These are phyloP conservation scores for Philereme transversata DNA, from an alignment of 2,888 invertebrate species.

Conservation along the genomic window DNA sequence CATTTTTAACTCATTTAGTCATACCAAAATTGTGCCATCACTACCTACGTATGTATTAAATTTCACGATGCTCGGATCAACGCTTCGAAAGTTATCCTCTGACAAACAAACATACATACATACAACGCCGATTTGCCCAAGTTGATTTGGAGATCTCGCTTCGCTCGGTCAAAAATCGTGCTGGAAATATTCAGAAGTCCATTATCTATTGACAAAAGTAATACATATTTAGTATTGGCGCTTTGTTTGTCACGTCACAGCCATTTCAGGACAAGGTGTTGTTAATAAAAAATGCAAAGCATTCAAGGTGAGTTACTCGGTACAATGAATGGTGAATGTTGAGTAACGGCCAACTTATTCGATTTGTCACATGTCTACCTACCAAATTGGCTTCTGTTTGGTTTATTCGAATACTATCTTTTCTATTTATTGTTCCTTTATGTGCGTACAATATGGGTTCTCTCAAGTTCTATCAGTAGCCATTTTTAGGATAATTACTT, in stretches of 20 bases:
- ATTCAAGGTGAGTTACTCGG: constrained; percentile 45
- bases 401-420: neutral
- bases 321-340: constrained; percentile 48
- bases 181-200: neutral
- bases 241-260: constrained; percentile 43
- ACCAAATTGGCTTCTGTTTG: neutral
- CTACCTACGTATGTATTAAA: too few species aligned
- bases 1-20: too few species aligned
- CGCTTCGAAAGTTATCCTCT: too few species aligned
- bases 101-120: too few species aligned
- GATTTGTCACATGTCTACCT: constrained; percentile 2
- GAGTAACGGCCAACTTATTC: constrained; percentile 43
- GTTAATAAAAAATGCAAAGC: constrained; percentile 60
- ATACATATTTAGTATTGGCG: constrained; percentile 14
- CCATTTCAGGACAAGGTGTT: constrained; percentile 54
- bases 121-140: too few species aligned
- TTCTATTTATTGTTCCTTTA: neutral
- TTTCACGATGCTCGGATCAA: too few species aligned
- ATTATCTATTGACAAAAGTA: neutral
- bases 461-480: too few species aligned
- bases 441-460: too few species aligned
- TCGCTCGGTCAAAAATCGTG: too few species aligned
- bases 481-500: too few species aligned
- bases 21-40: too few species aligned
- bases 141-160: too few species aligned